Base-by-base conservation (phyloP, 2,888 invertebrate species). In the Oscheius sp. region DNA sequence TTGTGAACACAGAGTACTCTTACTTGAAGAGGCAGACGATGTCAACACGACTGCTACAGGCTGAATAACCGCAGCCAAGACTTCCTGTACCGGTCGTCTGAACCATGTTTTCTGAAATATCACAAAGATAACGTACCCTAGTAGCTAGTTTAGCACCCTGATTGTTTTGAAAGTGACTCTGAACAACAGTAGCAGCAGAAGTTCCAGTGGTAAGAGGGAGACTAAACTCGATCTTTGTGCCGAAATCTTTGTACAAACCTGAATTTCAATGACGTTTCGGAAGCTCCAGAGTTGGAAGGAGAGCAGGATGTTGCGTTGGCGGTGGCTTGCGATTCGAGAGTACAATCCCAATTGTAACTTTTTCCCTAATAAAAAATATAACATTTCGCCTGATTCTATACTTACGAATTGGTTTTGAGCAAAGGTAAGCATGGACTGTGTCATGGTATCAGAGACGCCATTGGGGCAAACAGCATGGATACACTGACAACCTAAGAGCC, bases 1-100 rank as follows among this genome's bases (percentile, higher is more conserved):
- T 63, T 21, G 48, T 48, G 11, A 48, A 63, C n/a, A 21, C 21
- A 21, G 21, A 21, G 21, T 21, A 21, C 7, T 50, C 37, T 53
- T 57, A 76, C 76, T 76, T 76, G 75, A 75, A 79, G 9, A 79
- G 75, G 60, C 79, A 79, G 10, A 79, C 73, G 51, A 79, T 66
- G 47, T 79, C 79, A 35, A 79, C 53, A 58, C 79, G 58, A n/a
- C 59, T 48, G 4, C 73, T 47, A 35, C 79, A 79, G 10, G 60
- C 55, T 5, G 76, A 75, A 66, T 68, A 79, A 2, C 75, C 75
- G 35, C 79, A 79, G 11, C 79, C 79, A 51, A 79, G 70, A 7
- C 57, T 66, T 21, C 66, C 53, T 2, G 10, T 32, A 3, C 58
- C 4, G 58, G 58, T 58, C n/a, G 21, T 58, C 58, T 70, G 50